Evolutionary conservation across 2,113 vertebrate genomes (phyloP), one percentile per base, ranked within the genome.

Genomic region (Rafetus swinhoei): DNA sequence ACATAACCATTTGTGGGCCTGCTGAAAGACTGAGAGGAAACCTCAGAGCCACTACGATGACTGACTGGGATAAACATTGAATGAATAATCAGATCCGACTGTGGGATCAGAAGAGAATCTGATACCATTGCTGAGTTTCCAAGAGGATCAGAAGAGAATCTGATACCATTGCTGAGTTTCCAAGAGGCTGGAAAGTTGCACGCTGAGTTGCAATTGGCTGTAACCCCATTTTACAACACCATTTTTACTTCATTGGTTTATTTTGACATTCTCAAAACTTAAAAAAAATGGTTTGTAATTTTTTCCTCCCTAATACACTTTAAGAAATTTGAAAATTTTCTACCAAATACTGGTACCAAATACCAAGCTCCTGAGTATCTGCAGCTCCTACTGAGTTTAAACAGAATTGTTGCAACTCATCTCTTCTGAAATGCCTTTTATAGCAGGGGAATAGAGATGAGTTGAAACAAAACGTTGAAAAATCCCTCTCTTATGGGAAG

Each of bases 221-320:
- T 54, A 88, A 85, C 87, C 76, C 35, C 4, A 50, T 82, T 93
- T 87, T 84, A 84, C n/a, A 95, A 82, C 72, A 60, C 89, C 89
- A 93, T 94, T 95, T 92, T 93, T 92, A 93, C 55, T 81, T 84
- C 18, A 54, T 84, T 87, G 94, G 39, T 94, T 95, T 85, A 86
- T 82, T n/a, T 2, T 77, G 55, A 84, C 65, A 35, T 80, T 45
- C n/a, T 60, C 53, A 82, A n/a, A 94, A 87, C 74, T 89, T 93
- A 74, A 35, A 29, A 79, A 52, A 94, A 57, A 89, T 81, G 60
- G 24, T 60, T 79, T 83, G 65, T 59, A 56, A 55, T 81, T 84
- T 87, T 3, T 4, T 27, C 9, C 10, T 72, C 84, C 62, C 59
- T 65, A 90, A 82, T n/a, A 10, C 81, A 83, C 65, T 82, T 95